Percentiles rank a stretch among this genome's conserved stretches.
Conservation (phyloP, 2,888 invertebrate species). For the Papilio protenor region DNA sequence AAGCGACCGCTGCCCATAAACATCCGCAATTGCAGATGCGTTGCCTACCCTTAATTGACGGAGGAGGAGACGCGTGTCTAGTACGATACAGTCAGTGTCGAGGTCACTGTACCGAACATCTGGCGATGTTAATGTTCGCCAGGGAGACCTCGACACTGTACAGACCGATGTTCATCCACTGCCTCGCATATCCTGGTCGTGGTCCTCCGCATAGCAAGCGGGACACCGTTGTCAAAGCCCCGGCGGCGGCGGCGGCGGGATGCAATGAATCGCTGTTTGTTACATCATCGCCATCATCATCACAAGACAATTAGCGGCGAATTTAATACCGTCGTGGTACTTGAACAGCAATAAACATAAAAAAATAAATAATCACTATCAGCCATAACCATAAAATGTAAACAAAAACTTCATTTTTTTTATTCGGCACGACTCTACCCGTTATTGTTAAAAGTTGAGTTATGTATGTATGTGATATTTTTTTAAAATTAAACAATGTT, state of each 20-base stretch:
- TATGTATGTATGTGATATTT: neutral
- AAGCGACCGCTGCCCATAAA: too few species aligned
- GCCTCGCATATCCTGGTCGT: neutral
- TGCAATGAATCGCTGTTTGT: neutral
- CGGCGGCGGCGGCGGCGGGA: conserved; percentile 18
- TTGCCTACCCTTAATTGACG: too few species aligned
- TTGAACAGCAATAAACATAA: conserved; percentile 1
- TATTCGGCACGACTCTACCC: neutral
- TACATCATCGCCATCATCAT: neutral
- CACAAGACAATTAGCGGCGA: neutral
- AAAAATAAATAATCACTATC: neutral
- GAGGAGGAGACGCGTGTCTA: too few species aligned
- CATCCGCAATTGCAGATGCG: too few species aligned
- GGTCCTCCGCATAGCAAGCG: neutral
- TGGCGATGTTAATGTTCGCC: neutral
- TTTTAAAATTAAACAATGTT: neutral
- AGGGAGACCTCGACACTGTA: too few species aligned
- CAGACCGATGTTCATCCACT: neutral
- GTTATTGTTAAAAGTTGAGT: neutral
- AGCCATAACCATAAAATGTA: neutral
- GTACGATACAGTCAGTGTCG: too few species aligned
- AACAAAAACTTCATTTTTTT: neutral
- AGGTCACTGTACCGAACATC: neutral
- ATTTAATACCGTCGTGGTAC: neutral
- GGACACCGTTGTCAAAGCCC: conserved; percentile 20